Conservation (phyloP, 2,113 vertebrate species). For the Tiliqua scincoides region DNA sequence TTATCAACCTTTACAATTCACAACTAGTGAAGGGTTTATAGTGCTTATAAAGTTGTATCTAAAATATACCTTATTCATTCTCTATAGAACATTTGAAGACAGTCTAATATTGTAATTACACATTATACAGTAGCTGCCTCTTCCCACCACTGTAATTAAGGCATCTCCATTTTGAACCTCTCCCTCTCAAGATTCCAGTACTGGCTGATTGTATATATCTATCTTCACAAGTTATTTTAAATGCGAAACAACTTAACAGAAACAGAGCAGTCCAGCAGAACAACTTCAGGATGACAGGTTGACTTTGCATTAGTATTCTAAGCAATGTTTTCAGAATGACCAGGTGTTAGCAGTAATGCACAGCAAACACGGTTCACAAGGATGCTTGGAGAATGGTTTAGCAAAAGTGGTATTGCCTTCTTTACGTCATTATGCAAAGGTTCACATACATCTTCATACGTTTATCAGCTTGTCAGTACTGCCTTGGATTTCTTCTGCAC, state of each 20-base stretch:
- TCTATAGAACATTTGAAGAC: conserved; percentile 69
- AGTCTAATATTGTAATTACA: conserved; percentile 64
- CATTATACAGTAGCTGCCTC: conserved; percentile 54
- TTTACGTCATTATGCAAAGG: conserved; percentile 20
- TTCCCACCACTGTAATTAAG: conserved; percentile 63
- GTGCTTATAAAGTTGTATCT: conserved; percentile 73
- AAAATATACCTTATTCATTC: conserved; percentile 77
- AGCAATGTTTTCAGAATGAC: conserved; percentile 38
- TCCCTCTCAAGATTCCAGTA: conserved; percentile 51
- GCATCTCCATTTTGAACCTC: conserved; percentile 53
- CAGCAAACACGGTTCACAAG: conserved; percentile 39
- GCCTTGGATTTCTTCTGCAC: neutral
- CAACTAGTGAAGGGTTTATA: conserved; percentile 70
- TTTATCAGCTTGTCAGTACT: neutral
- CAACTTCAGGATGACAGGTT: conserved; percentile 48
- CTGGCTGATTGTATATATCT: conserved; percentile 4
- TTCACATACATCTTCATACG: neutral
- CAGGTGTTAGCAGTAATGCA: conserved; percentile 50
- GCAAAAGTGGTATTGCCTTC: conserved; percentile 18
- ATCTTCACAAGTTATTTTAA: neutral
- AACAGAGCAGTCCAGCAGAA: conserved; percentile 58
- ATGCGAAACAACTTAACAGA: conserved; percentile 33
- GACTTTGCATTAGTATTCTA: conserved; percentile 52
- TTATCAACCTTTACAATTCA: conserved; percentile 68
- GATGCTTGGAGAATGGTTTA: conserved; percentile 18